Evolutionary conservation across 2,113 vertebrate species (phyloP).

Genomic region (Equus quagga): DNA sequence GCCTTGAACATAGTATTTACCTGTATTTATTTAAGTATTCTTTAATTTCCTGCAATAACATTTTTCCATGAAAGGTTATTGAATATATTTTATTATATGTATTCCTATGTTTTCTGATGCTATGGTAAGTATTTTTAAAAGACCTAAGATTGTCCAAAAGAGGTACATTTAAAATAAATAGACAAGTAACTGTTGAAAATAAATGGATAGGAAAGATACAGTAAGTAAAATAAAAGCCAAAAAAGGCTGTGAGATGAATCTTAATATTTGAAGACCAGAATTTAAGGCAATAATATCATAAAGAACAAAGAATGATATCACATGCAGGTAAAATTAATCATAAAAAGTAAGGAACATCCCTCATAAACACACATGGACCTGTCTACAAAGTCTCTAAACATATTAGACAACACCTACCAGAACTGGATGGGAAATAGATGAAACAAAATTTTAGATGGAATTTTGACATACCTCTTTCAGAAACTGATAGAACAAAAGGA

Average conservation of each 20-base stretch:
- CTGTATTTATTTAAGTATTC: neutral
- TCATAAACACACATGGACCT: neutral
- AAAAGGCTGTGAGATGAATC: neutral
- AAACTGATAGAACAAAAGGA: neutral
- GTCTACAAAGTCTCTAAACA: neutral
- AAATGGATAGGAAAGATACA: neutral
- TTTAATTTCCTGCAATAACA: neutral
- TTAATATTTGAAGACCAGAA: neutral
- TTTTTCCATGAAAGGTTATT: slow-evolving; percentile 20
- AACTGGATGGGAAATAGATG: neutral
- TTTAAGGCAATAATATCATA: neutral
- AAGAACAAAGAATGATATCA: neutral
- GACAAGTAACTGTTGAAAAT: slow-evolving; percentile 23
- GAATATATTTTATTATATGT: slow-evolving; percentile 7
- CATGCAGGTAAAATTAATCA: neutral
- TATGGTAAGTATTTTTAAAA: neutral
- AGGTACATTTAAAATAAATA: slow-evolving; percentile 46
- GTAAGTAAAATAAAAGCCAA: neutral
- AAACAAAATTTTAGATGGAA: neutral
- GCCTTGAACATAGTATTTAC: neutral
- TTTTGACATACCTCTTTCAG: neutral
- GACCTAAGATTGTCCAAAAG: neutral
- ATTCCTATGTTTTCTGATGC: neutral
- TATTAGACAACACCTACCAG: neutral
- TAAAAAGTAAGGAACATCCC: neutral